Conservation (phyloP, 2,888 invertebrate species). For the Atethmia centrago region DNA sequence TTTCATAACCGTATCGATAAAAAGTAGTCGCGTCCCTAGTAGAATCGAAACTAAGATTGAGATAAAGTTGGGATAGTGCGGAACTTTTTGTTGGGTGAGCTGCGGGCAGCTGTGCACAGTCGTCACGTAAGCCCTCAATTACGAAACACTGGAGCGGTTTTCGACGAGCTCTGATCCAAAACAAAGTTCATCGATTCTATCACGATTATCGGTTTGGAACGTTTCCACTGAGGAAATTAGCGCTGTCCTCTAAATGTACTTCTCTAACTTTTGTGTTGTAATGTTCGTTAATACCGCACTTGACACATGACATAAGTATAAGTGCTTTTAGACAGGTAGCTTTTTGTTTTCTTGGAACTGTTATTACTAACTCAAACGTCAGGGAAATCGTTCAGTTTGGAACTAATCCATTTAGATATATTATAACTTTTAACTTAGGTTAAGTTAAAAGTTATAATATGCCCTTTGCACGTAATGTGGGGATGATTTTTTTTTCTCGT, state of each 20-base stretch:
- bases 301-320: conserved; percentile 42
- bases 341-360: conserved; percentile 19
- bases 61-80: conserved; percentile 86
- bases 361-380: conserved; percentile 15
- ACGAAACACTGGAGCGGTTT: conserved; percentile 88
- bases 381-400: conserved; percentile 17
- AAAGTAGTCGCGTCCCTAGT: conserved; percentile 76
- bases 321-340: conserved; percentile 31
- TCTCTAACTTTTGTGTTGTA: conserved; percentile 44
- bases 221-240: conserved; percentile 71
- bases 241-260: conserved; percentile 58
- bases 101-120: conserved; percentile 85
- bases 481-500: no score
- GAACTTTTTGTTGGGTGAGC: conserved; percentile 84
- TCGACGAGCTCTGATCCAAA: conserved; percentile 80
- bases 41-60: conserved; percentile 86
- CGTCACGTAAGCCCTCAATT: conserved; percentile 90
- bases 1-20: conserved; percentile 78
- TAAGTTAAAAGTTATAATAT: no score
- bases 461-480: no score
- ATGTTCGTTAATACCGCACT: conserved; percentile 36
- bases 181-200: conserved; percentile 87
- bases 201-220: conserved; percentile 81
- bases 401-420: conserved; percentile 35
- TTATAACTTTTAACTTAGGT: conserved; percentile 30